These are phyloP conservation scores for Hemiscyllium ocellatum DNA, from an alignment of 2,113 vertebrate species.

Conservation along the genomic window DNA sequence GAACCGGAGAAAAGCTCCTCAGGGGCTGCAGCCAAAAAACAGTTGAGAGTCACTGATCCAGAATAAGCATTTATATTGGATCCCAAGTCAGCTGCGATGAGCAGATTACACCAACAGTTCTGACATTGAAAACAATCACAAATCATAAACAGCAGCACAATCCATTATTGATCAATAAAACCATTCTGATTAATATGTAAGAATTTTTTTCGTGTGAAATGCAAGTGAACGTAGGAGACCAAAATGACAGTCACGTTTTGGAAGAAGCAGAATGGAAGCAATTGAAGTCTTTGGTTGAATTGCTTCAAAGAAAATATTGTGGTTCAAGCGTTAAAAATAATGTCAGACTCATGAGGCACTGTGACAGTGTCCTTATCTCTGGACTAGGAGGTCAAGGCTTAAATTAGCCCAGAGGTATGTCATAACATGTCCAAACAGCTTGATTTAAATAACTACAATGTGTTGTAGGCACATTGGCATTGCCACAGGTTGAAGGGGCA, in stretches of 20 bases:
- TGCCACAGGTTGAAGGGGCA: background rate
- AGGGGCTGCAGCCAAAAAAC: too few relatives aligned
- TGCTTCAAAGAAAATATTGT: background rate
- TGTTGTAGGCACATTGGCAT: too few relatives aligned
- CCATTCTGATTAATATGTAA: background rate
- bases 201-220: background rate
- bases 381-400: too few relatives aligned
- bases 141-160: conserved; percentile 16
- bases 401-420: too few relatives aligned
- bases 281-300: background rate
- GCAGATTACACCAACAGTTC: background rate
- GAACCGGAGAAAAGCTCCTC: too few relatives aligned
- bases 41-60: too few relatives aligned
- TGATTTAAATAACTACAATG: too few relatives aligned
- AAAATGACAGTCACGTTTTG: background rate
- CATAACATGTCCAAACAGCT: too few relatives aligned
- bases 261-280: background rate
- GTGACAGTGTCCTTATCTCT: too few relatives aligned
- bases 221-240: background rate
- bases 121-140: background rate
- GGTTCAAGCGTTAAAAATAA: background rate
- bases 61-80: background rate
- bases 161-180: conserved; percentile 7
- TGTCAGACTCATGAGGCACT: too few relatives aligned
- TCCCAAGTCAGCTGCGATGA: background rate